Conservation (phyloP, 2,888 invertebrate genomes). For the Cosmia trapezina region DNA sequence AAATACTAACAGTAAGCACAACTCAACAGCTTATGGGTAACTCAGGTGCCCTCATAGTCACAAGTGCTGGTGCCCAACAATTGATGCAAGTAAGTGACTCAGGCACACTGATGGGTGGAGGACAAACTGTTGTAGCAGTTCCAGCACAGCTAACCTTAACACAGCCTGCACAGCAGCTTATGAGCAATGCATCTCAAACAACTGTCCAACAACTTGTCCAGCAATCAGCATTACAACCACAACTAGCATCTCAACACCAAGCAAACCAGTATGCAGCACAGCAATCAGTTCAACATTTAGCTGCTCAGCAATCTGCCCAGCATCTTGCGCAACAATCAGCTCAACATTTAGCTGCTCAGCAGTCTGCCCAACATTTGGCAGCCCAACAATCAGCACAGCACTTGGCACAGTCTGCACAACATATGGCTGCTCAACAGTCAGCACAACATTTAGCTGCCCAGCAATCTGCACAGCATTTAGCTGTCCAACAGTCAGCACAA, state of each 20-base stretch:
- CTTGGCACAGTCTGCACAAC: conserved; percentile 80
- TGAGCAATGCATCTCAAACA: conserved; percentile 83
- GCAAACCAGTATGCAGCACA: conserved; percentile 83
- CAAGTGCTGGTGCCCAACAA: conserved; percentile 88
- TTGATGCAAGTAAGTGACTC: conserved; percentile 89
- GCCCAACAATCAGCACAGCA: conserved; percentile 82
- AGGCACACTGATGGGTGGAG: conserved; percentile 87
- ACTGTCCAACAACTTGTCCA: conserved; percentile 87
- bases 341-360: conserved; percentile 77
- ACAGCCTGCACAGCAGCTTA: conserved; percentile 83
- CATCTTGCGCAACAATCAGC: conserved; percentile 79
- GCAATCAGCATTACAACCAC: conserved; percentile 83
- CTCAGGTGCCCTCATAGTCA: conserved; percentile 87
- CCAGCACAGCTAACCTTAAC: conserved; percentile 86
- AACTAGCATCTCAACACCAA: conserved; percentile 83
- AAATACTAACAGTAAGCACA: conserved; percentile 87
- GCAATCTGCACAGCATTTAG: conserved; percentile 76
- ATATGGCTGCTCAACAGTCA: conserved; percentile 81
- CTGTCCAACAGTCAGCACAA: conserved; percentile 75
- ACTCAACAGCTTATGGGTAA: conserved; percentile 88
- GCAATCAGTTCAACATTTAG: conserved; percentile 84
- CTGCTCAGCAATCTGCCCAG: conserved; percentile 78
- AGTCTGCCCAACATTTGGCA: conserved; percentile 77
- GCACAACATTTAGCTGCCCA: conserved; percentile 77
- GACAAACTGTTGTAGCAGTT: conserved; percentile 87